Evolutionary conservation across 2,888 invertebrate genomes (phyloP).

Genomic region (Callimorpha dominula): DNA sequence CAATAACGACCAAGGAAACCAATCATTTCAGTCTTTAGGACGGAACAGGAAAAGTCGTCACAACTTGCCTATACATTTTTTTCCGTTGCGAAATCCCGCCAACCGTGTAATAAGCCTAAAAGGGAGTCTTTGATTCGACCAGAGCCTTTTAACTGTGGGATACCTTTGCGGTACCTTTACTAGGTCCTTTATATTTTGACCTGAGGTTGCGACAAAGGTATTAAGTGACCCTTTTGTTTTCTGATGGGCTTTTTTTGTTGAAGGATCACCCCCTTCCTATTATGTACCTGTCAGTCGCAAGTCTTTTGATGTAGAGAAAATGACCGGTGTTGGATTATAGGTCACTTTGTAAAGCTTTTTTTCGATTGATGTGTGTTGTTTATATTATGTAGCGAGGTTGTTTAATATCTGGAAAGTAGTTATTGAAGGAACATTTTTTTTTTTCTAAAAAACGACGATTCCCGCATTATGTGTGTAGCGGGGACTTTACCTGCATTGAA

Average conservation of each 20-base stretch:
- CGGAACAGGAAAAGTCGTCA: slow-evolving; percentile 5
- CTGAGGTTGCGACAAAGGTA: slow-evolving; percentile 59
- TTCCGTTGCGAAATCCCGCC: slow-evolving; percentile 52
- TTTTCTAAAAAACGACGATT: too few relatives aligned
- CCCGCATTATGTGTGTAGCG: neutral
- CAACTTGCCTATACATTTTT: slow-evolving; percentile 57
- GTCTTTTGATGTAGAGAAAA: slow-evolving; percentile 44
- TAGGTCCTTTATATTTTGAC: slow-evolving; percentile 57
- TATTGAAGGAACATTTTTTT: neutral
- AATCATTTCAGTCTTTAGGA: slow-evolving; percentile 4
- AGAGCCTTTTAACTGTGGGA: slow-evolving; percentile 70
- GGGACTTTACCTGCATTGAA: neutral
- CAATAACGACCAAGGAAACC: slow-evolving; percentile 1
- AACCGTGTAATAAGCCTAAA: slow-evolving; percentile 80
- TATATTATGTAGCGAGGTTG: neutral
- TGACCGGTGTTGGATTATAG: slow-evolving; percentile 47
- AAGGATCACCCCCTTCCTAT: slow-evolving; percentile 11
- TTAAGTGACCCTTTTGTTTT: slow-evolving; percentile 59
- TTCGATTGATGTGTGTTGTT: neutral
- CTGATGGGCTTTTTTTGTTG: slow-evolving; percentile 37
- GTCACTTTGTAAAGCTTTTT: slow-evolving; percentile 31
- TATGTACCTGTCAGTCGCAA: slow-evolving; percentile 40
- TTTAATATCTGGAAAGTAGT: neutral
- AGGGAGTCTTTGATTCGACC: slow-evolving; percentile 73
- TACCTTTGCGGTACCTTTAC: slow-evolving; percentile 72